A percentile compares a stretch with the other conserved stretches of the same genome.
Evolutionary conservation across 2,113 vertebrate genomes (phyloP).

Genomic region (Mastomys coucha): DNA sequence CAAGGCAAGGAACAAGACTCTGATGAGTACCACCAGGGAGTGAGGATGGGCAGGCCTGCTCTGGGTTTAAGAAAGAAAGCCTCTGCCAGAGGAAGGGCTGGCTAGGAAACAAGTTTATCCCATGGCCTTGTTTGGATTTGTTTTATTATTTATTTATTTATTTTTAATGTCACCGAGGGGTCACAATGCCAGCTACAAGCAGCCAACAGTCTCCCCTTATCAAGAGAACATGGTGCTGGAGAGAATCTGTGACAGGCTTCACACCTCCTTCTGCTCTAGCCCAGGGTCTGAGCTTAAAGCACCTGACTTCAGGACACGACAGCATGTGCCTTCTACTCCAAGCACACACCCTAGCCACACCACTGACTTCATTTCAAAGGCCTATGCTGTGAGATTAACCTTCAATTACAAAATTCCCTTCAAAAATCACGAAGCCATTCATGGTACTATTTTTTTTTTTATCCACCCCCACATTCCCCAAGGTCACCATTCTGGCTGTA

Average conservation of each 20-base stretch:
- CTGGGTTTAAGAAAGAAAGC: not conserved
- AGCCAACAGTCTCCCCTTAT: slow-evolving; percentile 12
- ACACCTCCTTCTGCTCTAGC: not conserved
- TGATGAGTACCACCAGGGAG: not conserved
- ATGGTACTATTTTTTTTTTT: not conserved
- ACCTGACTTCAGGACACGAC: not conserved
- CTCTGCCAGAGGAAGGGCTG: not conserved
- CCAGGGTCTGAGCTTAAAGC: not conserved
- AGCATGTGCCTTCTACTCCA: not conserved
- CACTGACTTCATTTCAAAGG: not conserved
- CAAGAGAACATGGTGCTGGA: not conserved
- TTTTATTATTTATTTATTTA: not conserved
- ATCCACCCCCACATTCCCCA: not conserved
- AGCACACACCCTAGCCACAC: not conserved
- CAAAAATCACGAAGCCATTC: slow-evolving; percentile 16
- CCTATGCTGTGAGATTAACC: not conserved
- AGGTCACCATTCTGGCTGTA: slow-evolving; percentile 63
- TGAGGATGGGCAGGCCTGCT: not conserved
- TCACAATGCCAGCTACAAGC: not conserved
- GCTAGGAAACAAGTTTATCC: not conserved
- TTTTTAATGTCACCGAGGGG: not conserved
- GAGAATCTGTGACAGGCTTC: not conserved
- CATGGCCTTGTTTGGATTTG: slow-evolving; percentile 12
- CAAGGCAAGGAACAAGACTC: not conserved
- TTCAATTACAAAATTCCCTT: slow-evolving; percentile 49